Conservation (phyloP, 2,888 invertebrate genomes). For the Sisyra nigra region DNA sequence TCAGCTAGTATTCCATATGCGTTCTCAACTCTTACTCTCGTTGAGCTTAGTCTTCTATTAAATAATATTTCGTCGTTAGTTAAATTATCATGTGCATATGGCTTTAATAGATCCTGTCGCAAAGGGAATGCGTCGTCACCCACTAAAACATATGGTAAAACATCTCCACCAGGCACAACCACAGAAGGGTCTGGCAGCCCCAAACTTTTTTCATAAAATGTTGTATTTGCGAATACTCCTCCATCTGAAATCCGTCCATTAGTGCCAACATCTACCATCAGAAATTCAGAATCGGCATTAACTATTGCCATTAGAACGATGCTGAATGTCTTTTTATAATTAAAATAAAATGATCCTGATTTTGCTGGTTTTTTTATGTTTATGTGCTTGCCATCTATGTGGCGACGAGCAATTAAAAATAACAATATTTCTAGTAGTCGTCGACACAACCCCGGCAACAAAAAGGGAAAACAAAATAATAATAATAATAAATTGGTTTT, state of each 20-base stretch:
- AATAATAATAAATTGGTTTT: too few relatives aligned
- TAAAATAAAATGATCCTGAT: not conserved
- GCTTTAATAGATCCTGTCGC: not conserved
- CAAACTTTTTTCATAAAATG: not conserved
- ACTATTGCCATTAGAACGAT: not conserved
- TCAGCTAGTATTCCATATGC: not conserved
- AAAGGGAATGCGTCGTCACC: not conserved
- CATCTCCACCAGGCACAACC: not conserved
- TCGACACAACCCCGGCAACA: too few relatives aligned
- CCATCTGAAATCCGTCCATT: not conserved
- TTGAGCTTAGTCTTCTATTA: not conserved
- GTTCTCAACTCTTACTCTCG: not conserved
- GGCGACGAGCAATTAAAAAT: too few relatives aligned
- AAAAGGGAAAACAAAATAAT: too few relatives aligned
- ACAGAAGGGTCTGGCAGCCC: not conserved
- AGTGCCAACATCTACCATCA: too few relatives aligned
- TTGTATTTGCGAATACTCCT: not conserved
- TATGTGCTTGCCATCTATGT: too few relatives aligned
- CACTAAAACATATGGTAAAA: too few relatives aligned
- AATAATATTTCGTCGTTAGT: not conserved
- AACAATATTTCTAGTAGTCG: too few relatives aligned
- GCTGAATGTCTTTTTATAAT: not conserved
- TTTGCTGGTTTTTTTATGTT: not conserved
- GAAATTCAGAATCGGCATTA: not conserved
- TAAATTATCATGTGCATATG: not conserved